Evolutionary conservation across 2,797 vertebrate species (phyloP), one percentile per base, ranked within the genome.

Genomic region (Selene dorsalis): DNA sequence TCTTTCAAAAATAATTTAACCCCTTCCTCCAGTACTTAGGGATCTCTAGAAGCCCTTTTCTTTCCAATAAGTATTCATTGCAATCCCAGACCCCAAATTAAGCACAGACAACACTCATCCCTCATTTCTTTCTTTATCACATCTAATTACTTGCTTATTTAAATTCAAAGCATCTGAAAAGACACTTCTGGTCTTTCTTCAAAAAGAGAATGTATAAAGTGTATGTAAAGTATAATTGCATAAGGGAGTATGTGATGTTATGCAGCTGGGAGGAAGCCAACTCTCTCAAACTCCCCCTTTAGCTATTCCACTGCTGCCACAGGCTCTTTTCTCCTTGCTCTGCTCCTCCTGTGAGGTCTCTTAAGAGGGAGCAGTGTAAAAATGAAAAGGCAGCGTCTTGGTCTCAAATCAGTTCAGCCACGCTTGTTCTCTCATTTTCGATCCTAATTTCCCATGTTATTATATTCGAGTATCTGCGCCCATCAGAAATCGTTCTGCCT

Each of bases 81-180:
- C 59, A 11, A 61, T 60, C 60, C 62, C 66, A 67, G 43, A 69
- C 76, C 70, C 63, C 70, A 81, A 80, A 87, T 82, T 50, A 69
- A 79, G 53, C 66, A 69, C 82, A 68, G 61, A 56, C 68, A 73
- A 74, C 26, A 18, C 24, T 41, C 9, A 24, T 22, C 57, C 39
- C 30, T 47, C 1, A 0, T 64, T 66, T 67, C 48, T 57, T 57
- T 35, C 62, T 41, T 48, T 45, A 52, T 70, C 32, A 63, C 24
- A 38, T 58, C 35, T 66, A 52, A 81, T 64, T 53, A 39, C 48
- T 72, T 70, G 45, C 76, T 73, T 67, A 60, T 69, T 74, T 14
- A 32, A 69, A 75, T 72, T 75, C 55, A 82, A 75, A 77, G 75
- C n/a, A 50, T 63, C 66, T 66, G 57, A 88, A 82, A 87, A 69